Conservation (phyloP, 2,888 invertebrate species). For the Drosophila differens region DNA sequence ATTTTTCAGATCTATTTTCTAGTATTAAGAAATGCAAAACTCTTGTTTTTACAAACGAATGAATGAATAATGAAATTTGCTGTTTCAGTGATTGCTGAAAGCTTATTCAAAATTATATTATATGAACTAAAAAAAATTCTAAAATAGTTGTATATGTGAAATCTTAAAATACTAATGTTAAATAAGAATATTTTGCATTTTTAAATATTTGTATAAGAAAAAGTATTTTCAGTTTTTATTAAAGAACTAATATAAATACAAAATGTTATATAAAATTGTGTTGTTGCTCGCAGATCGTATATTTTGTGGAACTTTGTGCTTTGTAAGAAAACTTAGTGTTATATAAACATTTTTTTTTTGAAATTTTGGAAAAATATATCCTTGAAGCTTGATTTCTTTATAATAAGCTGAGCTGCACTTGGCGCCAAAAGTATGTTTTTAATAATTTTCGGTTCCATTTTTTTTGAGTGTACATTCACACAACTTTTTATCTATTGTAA, state of each 20-base stretch:
- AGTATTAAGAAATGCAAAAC: background rate
- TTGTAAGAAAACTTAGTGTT: background rate
- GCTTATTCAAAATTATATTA: background rate
- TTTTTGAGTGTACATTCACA: background rate
- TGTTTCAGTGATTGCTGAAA: background rate
- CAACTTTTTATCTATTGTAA: background rate
- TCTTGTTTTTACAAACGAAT: background rate
- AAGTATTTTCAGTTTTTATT: background rate
- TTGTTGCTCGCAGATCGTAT: no score
- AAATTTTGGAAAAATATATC: background rate
- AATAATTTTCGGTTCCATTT: background rate
- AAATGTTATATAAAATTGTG: no score
- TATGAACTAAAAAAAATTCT: background rate
- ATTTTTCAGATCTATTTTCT: background rate
- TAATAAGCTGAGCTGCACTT: background rate
- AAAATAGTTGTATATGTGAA: background rate
- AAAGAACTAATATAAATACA: no score
- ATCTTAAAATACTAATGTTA: background rate
- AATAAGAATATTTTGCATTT: background rate
- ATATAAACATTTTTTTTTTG: background rate
- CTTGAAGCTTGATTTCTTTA: background rate
- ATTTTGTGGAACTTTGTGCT: no score
- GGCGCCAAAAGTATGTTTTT: background rate
- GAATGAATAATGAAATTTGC: background rate
- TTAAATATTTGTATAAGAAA: no score